A percentile compares a stretch with the other conserved stretches of the same genome.
phyloP scores from a whole-genome alignment of 2,797 vertebrate species.

The Parambassis ranga region DNA sequence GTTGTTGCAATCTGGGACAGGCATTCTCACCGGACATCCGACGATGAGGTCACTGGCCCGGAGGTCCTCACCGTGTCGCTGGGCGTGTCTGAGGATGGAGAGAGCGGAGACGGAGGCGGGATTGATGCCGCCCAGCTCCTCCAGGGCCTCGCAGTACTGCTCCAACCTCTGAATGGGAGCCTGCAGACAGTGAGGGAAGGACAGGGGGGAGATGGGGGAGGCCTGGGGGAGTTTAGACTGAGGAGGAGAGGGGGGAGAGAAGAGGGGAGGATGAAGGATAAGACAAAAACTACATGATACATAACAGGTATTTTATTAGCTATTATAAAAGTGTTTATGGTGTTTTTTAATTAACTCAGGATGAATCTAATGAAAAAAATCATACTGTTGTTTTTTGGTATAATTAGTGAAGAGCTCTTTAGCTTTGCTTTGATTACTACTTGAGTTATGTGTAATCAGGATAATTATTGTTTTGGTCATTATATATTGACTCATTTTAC shows the following conservation, averaged over 20 bases:
- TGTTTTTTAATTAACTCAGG: too few species aligned
- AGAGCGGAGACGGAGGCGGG: slow-evolving; percentile 84
- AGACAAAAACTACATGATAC: neutral
- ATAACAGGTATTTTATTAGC: too few species aligned
- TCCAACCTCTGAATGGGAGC: slow-evolving; percentile 85
- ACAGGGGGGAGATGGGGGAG: slow-evolving; percentile 72
- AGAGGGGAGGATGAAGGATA: neutral
- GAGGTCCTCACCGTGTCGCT: slow-evolving; percentile 87
- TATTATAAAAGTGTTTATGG: neutral
- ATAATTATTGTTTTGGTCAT: neutral
- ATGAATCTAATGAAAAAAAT: neutral
- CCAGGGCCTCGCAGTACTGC: slow-evolving; percentile 85
- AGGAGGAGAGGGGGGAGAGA: neutral
- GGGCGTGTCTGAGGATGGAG: slow-evolving; percentile 84
- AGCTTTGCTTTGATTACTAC: neutral
- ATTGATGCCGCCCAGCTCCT: slow-evolving; percentile 85
- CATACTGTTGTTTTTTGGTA: neutral
- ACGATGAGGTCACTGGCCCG: slow-evolving; percentile 89
- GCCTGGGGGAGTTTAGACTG: slow-evolving; percentile 76
- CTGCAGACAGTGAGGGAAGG: slow-evolving; percentile 81
- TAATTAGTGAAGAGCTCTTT: neutral
- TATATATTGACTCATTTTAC: neutral
- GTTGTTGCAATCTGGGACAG: slow-evolving; percentile 47
- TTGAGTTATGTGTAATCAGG: neutral
- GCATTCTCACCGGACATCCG: slow-evolving; percentile 87